Percentiles rank a stretch among this genome's conserved stretches.
Conservation (phyloP, 2,113 vertebrate species). For the Callithrix jacchus region DNA sequence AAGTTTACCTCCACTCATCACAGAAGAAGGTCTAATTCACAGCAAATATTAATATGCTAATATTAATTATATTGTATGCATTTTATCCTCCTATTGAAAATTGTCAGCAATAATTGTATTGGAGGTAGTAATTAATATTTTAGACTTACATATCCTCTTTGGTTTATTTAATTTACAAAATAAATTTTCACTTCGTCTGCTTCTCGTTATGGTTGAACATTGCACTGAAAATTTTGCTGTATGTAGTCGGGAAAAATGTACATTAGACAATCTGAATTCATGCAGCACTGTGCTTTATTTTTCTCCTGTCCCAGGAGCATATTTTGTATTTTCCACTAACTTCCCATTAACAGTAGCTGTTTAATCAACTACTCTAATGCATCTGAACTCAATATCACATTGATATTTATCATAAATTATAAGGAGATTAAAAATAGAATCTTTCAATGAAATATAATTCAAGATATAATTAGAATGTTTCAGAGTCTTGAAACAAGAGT, state of each 20-base stretch:
- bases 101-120: background rate
- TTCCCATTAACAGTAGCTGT: no score
- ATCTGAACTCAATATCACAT: background rate
- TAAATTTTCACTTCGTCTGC: background rate
- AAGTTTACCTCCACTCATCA: background rate
- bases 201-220: slow-evolving; percentile 4
- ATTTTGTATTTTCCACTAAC: background rate
- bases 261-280: background rate
- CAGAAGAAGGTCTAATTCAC: background rate
- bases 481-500: background rate
- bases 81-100: background rate
- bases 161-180: background rate
- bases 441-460: no score
- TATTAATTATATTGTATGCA: background rate
- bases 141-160: background rate
- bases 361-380: background rate
- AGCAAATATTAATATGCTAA: background rate
- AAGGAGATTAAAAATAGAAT: background rate
- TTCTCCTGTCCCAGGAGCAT: rapidly evolving
- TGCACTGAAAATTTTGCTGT: background rate
- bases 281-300: background rate
- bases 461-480: background rate
- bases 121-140: background rate
- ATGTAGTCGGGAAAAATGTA: background rate
- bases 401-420: background rate